phyloP scores from a whole-genome alignment of 1,140 invertebrate genomes.

The Vanessa atalanta region DNA sequence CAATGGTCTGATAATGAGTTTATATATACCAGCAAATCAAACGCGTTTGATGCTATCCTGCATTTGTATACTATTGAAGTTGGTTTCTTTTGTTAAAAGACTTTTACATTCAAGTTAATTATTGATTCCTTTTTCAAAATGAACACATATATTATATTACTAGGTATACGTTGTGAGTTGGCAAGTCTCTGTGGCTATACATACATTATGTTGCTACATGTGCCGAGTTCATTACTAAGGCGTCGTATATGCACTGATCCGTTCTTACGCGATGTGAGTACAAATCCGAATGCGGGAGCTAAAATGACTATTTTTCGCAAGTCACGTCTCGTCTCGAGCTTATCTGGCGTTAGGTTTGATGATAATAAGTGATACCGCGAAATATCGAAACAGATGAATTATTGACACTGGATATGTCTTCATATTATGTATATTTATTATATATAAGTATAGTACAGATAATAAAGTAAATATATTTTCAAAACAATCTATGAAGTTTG shows the following conservation, averaged over 20 bases:
- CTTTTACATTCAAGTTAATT: too few species aligned
- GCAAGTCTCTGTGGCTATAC: neutral
- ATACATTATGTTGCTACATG: conserved; percentile 3
- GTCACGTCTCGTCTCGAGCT: conserved; percentile 70
- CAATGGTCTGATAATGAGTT: too few species aligned
- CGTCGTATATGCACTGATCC: conserved; percentile 26
- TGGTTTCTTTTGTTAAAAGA: too few species aligned
- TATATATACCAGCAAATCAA: too few species aligned
- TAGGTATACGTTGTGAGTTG: neutral
- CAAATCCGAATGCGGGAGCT: conserved; percentile 49
- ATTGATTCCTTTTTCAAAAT: too few species aligned
- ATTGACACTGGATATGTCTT: conserved; percentile 27
- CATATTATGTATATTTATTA: neutral
- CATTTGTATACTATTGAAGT: too few species aligned
- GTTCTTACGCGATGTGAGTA: conserved; percentile 39
- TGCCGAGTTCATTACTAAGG: conserved; percentile 25
- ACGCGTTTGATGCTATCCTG: too few species aligned
- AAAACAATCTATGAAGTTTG: too few species aligned
- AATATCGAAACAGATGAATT: conserved; percentile 50
- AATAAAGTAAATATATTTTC: too few species aligned
- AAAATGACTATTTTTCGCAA: conserved; percentile 74
- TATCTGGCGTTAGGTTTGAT: conserved; percentile 75
- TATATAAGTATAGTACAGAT: too few species aligned
- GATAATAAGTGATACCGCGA: conserved; percentile 74
- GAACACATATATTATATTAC: too few species aligned